Evolutionary conservation across 2,113 vertebrate genomes (phyloP), one percentile per base, ranked within the genome.

Genomic region (Tympanuchus pallidicinctus): DNA sequence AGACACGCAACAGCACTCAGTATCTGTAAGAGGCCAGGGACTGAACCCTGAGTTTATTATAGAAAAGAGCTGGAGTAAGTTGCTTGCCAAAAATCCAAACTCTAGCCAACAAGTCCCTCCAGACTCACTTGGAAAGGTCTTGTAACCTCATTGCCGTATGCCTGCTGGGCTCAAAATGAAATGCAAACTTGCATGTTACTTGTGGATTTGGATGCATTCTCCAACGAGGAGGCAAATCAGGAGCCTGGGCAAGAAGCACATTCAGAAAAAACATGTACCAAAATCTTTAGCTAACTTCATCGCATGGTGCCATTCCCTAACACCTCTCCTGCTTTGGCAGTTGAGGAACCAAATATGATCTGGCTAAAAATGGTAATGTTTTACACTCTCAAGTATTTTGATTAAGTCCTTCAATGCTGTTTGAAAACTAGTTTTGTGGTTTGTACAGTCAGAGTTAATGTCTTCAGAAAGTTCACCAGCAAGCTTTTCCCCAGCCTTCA

Each of bases 101-200:
- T 94, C 79, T 86, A 78, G 95, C 95, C 95, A 96, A 91, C 79
- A 88, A 95, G 89, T 97, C 96, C 96, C 96, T 94, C 85, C 95
- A 94, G 96, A 89, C 91, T 97, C 85, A 83, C 93, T 96, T 97
- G 95, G 96, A 97, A 95, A 94, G 93, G 93, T 76, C 91, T 86
- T 83, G 91, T 88, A 96, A 96, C 89, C 88, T 94, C 91, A 86
- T 63, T 95, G 95, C 93, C 2, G 76, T 78, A 81, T 94, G 96
- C 95, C 95, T 96, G 96, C 96, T 96, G 95, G 95, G 96, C 89
- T 96, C 93, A 90, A 94, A 97, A 96, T 96, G 95, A 97, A 97
- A 97, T 88, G 95, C 91, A 94, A 97, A 86, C 94, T 91, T 61
- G 69, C 79, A 95, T 91, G 88, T 93, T 94, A 84, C 90, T 96